A percentile compares a stretch with the other conserved stretches of the same genome.
phyloP scores from a whole-genome alignment of 2,797 vertebrate genomes.

The Rhyacichthys aspro region DNA sequence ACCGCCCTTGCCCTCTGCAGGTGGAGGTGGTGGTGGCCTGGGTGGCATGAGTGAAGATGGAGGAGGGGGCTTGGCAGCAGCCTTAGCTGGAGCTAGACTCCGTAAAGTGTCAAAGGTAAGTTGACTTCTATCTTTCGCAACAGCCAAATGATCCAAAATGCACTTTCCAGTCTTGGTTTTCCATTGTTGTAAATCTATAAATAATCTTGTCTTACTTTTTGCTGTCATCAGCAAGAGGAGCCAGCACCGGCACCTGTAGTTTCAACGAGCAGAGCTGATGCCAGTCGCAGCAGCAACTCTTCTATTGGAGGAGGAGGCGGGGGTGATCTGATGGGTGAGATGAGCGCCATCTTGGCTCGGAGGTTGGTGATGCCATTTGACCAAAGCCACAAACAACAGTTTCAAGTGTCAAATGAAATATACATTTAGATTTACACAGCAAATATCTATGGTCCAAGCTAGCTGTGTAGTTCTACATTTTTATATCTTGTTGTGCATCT shows the following conservation, averaged over 20 bases:
- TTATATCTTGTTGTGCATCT: neutral
- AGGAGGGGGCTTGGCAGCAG: slow-evolving; percentile 82
- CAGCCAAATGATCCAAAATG: neutral
- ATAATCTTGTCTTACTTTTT: slow-evolving; percentile 21
- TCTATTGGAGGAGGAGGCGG: slow-evolving; percentile 78
- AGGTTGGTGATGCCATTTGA: slow-evolving; percentile 74
- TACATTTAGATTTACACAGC: neutral
- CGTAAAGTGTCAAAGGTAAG: slow-evolving; percentile 88
- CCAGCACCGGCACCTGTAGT: slow-evolving; percentile 39
- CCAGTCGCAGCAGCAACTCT: slow-evolving; percentile 74
- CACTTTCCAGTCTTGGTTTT: neutral
- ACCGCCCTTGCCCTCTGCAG: slow-evolving; percentile 82
- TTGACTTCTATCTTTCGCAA: neutral
- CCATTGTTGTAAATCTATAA: slow-evolving; percentile 8
- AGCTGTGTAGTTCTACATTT: neutral
- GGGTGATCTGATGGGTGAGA: slow-evolving; percentile 89
- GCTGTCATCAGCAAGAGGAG: slow-evolving; percentile 79
- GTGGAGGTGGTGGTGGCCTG: slow-evolving; percentile 52
- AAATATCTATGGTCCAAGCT: neutral
- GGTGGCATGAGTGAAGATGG: slow-evolving; percentile 37
- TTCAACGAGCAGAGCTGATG: slow-evolving; percentile 74
- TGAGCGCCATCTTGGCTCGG: slow-evolving; percentile 91
- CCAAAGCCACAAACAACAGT: neutral
- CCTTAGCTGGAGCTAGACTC: slow-evolving; percentile 89
- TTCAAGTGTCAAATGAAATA: neutral